Percentiles rank a stretch among this genome's conserved stretches.
Conservation (phyloP, 2,888 invertebrate species). For the Phalera bucephala region DNA sequence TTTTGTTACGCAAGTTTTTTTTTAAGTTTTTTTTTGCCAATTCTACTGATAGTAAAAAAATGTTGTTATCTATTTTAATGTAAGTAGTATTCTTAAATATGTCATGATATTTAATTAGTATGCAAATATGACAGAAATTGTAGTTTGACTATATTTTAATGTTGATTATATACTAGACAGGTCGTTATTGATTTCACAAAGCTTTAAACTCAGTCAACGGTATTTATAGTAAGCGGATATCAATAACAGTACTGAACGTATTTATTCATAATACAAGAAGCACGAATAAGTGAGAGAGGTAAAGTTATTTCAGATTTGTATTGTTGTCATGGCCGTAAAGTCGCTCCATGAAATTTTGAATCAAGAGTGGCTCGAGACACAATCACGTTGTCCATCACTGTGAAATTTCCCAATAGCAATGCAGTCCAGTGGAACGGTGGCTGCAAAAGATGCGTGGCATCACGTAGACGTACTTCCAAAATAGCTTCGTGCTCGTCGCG, state of each 20-base stretch:
- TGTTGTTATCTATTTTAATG: slow-evolving; percentile 3
- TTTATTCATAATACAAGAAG: background rate
- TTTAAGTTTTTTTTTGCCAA: slow-evolving; percentile 19
- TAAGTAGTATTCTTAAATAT: background rate
- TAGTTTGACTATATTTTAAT: too few relatives aligned
- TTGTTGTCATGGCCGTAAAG: slow-evolving; percentile 39
- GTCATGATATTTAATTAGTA: background rate
- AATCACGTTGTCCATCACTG: slow-evolving; percentile 70
- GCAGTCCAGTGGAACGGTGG: slow-evolving; percentile 63
- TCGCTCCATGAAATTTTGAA: slow-evolving; percentile 54
- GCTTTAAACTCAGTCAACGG: background rate
- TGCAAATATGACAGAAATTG: background rate
- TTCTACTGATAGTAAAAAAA: slow-evolving; percentile 3
- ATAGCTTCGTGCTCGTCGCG: slow-evolving; percentile 52
- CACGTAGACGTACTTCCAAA: slow-evolving; percentile 66
- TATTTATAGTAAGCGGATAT: background rate
- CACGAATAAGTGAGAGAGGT: slow-evolving; percentile 3
- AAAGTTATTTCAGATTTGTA: slow-evolving; percentile 24
- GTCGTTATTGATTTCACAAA: background rate
- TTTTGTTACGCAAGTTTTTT: slow-evolving; percentile 27
- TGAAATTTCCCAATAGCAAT: slow-evolving; percentile 64
- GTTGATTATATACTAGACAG: background rate
- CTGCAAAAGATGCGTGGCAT: slow-evolving; percentile 63
- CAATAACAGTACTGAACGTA: background rate
- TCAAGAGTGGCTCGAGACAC: slow-evolving; percentile 58